phyloP scores from a whole-genome alignment of 2,888 invertebrate species.

The Drosophila niveifrons region DNA sequence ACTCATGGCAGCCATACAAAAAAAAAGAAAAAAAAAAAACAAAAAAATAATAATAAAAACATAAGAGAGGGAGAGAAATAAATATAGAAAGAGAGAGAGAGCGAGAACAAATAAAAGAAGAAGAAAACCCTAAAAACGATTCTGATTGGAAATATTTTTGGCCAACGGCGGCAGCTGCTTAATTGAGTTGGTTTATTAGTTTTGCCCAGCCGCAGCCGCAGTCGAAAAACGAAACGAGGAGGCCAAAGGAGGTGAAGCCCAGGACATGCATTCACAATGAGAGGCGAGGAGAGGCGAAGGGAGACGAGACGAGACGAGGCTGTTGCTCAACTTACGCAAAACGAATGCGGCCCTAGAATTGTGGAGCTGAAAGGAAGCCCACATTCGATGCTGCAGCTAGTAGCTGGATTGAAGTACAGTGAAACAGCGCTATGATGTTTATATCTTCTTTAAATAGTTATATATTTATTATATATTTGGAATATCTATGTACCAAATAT shows the following conservation, averaged over 20 bases:
- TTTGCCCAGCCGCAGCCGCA: slow-evolving; percentile 28
- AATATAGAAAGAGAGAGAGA: background rate
- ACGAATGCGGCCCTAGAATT: too few species aligned
- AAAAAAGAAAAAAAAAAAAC: slow-evolving; percentile 6
- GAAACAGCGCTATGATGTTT: too few species aligned
- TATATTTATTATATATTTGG: too few species aligned
- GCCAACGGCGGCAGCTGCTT: slow-evolving; percentile 56
- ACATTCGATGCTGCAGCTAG: too few species aligned
- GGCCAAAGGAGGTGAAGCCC: slow-evolving; percentile 18
- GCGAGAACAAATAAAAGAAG: background rate
- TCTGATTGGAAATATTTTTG: slow-evolving; percentile 51
- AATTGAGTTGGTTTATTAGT: slow-evolving; percentile 76
- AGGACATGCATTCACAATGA: slow-evolving; percentile 21
- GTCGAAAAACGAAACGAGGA: too few species aligned
- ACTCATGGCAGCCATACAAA: slow-evolving; percentile 50
- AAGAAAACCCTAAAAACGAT: slow-evolving; percentile 39
- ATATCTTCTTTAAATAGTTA: too few species aligned
- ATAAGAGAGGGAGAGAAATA: background rate
- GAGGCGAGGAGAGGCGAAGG: too few species aligned
- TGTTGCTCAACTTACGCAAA: too few species aligned
- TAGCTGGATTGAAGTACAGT: too few species aligned
- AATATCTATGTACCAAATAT: too few species aligned
- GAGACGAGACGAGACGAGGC: too few species aligned
- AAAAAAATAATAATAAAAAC: slow-evolving; percentile 6
- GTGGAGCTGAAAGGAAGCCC: too few species aligned